These are phyloP conservation scores for Beroe ovata DNA, from an alignment of 37 sponge, comb jelly and placozoan species.

Conservation along the genomic window DNA sequence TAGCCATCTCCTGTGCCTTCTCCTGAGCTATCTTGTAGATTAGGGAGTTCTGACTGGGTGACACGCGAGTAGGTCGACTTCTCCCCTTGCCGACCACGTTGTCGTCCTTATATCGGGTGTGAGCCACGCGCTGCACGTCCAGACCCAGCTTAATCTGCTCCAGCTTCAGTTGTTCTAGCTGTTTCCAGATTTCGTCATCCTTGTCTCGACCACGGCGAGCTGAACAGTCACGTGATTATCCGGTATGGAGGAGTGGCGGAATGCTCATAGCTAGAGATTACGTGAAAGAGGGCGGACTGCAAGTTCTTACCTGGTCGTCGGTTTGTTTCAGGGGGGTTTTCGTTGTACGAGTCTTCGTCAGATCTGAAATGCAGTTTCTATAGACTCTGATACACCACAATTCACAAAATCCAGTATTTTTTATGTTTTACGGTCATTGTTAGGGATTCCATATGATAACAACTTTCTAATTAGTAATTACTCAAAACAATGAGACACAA, in stretches of 20 bases:
- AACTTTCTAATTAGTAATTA: no score
- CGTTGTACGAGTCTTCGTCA: not conserved
- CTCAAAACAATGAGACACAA: no score
- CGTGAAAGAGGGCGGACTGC: no score
- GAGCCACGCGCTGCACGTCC: constrained; percentile 41
- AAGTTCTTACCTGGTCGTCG: constrained; percentile 54
- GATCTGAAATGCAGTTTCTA: constrained; percentile 20
- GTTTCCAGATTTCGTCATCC: constrained; percentile 55
- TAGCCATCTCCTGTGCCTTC: constrained; percentile 52
- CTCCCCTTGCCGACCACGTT: constrained; percentile 14
- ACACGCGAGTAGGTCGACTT: not conserved
- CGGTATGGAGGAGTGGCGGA: no score
- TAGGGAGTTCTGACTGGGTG: constrained; percentile 42
- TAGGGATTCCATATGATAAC: no score
- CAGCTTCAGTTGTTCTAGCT: constrained; percentile 32
- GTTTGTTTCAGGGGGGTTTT: not conserved
- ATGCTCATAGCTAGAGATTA: no score
- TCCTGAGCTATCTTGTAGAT: constrained; percentile 61
- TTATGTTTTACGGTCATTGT: no score
- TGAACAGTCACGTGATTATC: no score
- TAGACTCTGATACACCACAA: no score
- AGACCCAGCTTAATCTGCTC: constrained; percentile 4
- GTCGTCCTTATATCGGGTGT: not conserved
- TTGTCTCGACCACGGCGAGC: constrained; percentile 26
- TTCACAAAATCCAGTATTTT: no score